Evolutionary conservation across 2,888 invertebrate species (phyloP), one percentile per base, ranked within the genome.

Genomic region (Furcula furcula): DNA sequence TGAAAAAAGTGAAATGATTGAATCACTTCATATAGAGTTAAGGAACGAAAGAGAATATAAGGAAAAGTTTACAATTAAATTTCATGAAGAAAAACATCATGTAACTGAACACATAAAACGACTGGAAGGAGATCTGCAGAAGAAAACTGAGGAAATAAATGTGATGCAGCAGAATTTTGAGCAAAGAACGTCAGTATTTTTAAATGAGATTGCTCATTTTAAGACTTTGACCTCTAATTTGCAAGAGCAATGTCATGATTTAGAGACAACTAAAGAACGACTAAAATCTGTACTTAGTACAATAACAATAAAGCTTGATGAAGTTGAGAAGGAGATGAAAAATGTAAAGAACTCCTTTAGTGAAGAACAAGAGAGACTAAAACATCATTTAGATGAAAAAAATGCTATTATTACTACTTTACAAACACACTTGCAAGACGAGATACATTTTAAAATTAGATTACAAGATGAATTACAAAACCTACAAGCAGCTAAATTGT

Each of bases 1-100:
- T 19, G 62, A 69, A 42, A 81, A 78, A 21, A 76, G 79, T 31
- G 83, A 84, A 59, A 59, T 58, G 35, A 76, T 84, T 27, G 82
- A 84, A 51, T 44, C 54, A 3, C 44, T 83, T 2, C 72, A 77
- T 43, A 48, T 69, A 5, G 67, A 78, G 14, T 40, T 82, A 11
- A 65, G 65, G 36, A 75, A 68, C 31, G 80, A 79, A 41, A 81
- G 65, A 29, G 71, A 73, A 18, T n/a, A n/a, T n/a, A n/a, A n/a
- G n/a, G n/a, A n/a, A n/a, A n/a, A n/a, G n/a, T n/a, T n/a, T n/a
- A n/a, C n/a, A n/a, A n/a, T n/a, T n/a, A n/a, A n/a, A n/a, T n/a
- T n/a, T n/a, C n/a, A n/a, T n/a, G n/a, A n/a, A n/a, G 69, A 78
- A 18, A 44, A 64, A 14, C 36, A 45, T 21, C 53, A 63, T 12